phyloP scores from a whole-genome alignment of 2,888 invertebrate species.

The Encarsia formosa region DNA sequence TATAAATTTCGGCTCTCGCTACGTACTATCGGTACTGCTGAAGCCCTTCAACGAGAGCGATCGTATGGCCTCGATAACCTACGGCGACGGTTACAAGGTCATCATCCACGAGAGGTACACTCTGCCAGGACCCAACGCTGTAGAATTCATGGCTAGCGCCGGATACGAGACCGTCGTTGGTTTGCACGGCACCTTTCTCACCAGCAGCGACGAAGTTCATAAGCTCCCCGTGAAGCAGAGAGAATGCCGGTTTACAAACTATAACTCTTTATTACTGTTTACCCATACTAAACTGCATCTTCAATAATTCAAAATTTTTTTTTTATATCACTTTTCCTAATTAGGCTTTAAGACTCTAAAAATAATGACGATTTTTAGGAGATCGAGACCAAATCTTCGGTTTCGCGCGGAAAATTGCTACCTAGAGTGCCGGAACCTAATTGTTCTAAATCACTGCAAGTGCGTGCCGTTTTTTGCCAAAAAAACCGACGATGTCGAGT shows the following conservation, averaged over 20 bases:
- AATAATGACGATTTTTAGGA: conserved; percentile 7
- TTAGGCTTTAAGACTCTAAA: background rate
- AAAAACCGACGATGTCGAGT: conserved; percentile 26
- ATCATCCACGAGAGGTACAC: conserved; percentile 42
- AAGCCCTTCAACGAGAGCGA: conserved; percentile 28
- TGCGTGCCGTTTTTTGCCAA: conserved; percentile 45
- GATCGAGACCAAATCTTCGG: conserved; percentile 29
- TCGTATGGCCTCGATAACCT: conserved; percentile 31
- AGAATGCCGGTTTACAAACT: conserved; percentile 12
- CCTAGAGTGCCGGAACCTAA: conserved; percentile 37
- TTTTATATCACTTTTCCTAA: background rate
- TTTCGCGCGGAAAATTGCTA: conserved; percentile 44
- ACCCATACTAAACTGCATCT: too few relatives aligned
- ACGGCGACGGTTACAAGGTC: conserved; percentile 38
- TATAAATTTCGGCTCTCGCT: conserved; percentile 31
- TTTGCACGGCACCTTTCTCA: conserved; percentile 30
- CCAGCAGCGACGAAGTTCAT: conserved; percentile 33
- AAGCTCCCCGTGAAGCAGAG: conserved; percentile 30
- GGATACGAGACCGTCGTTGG: conserved; percentile 33
- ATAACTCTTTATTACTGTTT: too few relatives aligned
- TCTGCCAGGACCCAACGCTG: conserved; percentile 36
- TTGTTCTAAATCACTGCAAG: conserved; percentile 36
- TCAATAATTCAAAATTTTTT: background rate
- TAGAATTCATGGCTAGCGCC: conserved; percentile 32
- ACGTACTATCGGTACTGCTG: conserved; percentile 34